Conservation (phyloP, 1,140 invertebrate species). For the Eueides isabella region DNA sequence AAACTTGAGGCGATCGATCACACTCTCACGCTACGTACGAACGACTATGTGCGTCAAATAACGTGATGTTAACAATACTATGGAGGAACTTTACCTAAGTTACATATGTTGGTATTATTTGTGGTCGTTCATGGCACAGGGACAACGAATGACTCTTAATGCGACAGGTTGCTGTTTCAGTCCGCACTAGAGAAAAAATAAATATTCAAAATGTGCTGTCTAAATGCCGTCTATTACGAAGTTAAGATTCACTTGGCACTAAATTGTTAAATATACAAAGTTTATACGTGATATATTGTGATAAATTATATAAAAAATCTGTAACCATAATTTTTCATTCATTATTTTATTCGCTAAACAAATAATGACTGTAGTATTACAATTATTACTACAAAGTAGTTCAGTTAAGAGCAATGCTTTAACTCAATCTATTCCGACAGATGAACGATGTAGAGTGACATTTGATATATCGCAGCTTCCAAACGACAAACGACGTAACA, state of each 20-base stretch:
- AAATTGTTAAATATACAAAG: too few species aligned
- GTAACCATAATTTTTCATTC: too few species aligned
- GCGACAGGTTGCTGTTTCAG: too few species aligned
- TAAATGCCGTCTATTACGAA: too few species aligned
- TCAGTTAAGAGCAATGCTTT: neutral
- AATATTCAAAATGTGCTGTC: too few species aligned
- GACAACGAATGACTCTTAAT: too few species aligned
- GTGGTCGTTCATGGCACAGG: too few species aligned
- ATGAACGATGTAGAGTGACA: conserved; percentile 2
- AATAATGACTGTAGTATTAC: neutral
- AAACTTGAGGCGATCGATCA: conserved; percentile 30
- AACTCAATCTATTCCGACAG: neutral
- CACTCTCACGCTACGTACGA: neutral
- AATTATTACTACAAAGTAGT: neutral
- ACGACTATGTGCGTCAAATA: neutral
- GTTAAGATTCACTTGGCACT: too few species aligned
- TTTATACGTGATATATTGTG: too few species aligned
- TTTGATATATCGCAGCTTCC: conserved; percentile 11
- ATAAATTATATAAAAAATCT: too few species aligned
- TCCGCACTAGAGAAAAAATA: too few species aligned
- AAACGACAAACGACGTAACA: conserved; percentile 13
- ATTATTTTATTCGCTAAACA: neutral
- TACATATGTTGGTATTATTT: neutral
- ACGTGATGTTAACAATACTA: neutral
- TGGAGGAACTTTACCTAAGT: neutral